A percentile compares a stretch with the other conserved stretches of the same genome.
Conservation (phyloP, 2,113 vertebrate species). For the Podarcis raffonei region DNA sequence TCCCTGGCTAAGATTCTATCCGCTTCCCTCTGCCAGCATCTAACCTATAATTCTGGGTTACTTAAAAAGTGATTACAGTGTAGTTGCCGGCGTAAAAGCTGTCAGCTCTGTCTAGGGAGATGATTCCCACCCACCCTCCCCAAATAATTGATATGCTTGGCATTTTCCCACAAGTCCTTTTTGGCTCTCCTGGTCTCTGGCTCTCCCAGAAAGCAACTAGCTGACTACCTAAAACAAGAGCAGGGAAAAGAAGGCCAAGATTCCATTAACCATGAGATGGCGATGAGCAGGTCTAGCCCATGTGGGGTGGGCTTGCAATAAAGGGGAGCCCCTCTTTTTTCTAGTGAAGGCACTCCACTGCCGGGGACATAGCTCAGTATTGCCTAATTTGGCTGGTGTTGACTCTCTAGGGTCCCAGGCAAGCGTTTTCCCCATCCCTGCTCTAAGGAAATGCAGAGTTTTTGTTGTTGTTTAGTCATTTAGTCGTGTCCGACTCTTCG, state of each 20-base stretch:
- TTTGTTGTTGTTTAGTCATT: too few relatives aligned
- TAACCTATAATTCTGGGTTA: conserved; percentile 31
- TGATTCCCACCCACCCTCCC: conserved; percentile 8
- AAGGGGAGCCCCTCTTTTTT: background rate
- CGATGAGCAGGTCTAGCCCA: background rate
- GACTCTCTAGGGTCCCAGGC: too few relatives aligned
- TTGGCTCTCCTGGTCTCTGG: conserved; percentile 38
- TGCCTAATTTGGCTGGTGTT: too few relatives aligned
- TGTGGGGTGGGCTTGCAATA: background rate
- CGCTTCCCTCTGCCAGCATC: background rate
- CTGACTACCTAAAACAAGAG: conserved; percentile 31
- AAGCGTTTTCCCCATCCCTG: too few relatives aligned
- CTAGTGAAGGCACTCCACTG: background rate
- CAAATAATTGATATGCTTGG: conserved; percentile 36
- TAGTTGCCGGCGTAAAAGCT: conserved; percentile 51
- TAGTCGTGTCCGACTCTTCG: too few relatives aligned
- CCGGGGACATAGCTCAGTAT: too few relatives aligned
- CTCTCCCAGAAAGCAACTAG: conserved; percentile 42
- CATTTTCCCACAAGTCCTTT: conserved; percentile 35
- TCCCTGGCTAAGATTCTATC: background rate
- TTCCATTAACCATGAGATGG: too few relatives aligned
- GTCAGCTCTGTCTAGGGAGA: conserved; percentile 54
- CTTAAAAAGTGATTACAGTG: conserved; percentile 47
- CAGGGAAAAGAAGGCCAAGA: background rate
- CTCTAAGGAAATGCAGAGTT: too few relatives aligned